phyloP scores from a whole-genome alignment of 2,113 vertebrate species.

The Paramormyrops kingsleyae region DNA sequence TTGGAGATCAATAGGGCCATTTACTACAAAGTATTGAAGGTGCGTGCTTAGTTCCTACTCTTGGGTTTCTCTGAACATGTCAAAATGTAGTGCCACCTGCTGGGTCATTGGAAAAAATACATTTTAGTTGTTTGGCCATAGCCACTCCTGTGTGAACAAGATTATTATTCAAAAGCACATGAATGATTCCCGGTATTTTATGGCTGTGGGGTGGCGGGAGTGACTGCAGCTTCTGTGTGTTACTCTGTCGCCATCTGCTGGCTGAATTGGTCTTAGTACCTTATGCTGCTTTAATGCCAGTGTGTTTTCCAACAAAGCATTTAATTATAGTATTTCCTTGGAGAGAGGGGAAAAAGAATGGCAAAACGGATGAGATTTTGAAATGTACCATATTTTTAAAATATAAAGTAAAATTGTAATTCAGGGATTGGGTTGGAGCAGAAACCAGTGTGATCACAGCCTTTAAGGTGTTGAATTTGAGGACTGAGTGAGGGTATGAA shows the following conservation, averaged over 20 bases:
- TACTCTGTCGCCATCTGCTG: not conserved
- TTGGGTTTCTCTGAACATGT: not conserved
- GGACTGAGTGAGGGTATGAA: not conserved
- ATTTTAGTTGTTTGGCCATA: not conserved
- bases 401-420: not conserved
- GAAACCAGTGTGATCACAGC: not conserved
- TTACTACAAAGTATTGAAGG: constrained; percentile 89
- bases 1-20: constrained; percentile 90
- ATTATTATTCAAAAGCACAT: not conserved
- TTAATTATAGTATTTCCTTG: not conserved
- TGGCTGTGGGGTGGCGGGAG: not conserved
- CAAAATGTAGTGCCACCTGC: not conserved
- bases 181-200: not conserved
- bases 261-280: not conserved
- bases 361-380: not conserved
- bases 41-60: constrained; percentile 41
- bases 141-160: not conserved
- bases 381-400: not conserved
- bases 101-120: not conserved
- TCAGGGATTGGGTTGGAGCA: not conserved
- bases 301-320: not conserved
- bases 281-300: not conserved
- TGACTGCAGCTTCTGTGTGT: not conserved
- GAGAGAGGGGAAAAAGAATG: not conserved
- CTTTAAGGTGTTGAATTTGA: not conserved